These are phyloP conservation scores for Etheostoma nigrum DNA, from an alignment of 2,797 vertebrate genomes.

Conservation along the genomic window DNA sequence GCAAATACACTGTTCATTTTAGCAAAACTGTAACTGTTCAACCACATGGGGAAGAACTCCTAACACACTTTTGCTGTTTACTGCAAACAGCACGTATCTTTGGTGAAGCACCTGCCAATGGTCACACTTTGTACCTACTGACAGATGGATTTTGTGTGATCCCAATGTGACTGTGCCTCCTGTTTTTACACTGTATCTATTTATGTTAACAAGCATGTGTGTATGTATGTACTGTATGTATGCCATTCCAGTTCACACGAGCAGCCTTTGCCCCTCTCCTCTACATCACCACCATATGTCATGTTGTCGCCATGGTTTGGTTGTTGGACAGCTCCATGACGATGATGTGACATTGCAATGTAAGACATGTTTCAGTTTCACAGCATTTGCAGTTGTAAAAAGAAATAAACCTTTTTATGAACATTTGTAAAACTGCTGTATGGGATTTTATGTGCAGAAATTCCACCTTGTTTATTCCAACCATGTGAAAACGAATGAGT, in stretches of 20 bases:
- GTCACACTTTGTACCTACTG: slow-evolving; percentile 59
- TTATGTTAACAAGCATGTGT: slow-evolving; percentile 74
- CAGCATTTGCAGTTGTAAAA: slow-evolving; percentile 74
- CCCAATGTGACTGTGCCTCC: slow-evolving; percentile 78
- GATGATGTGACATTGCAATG: slow-evolving; percentile 62
- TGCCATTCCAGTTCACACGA: slow-evolving; percentile 67
- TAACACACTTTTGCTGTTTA: slow-evolving; percentile 8
- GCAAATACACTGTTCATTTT: slow-evolving; percentile 8
- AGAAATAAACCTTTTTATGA: slow-evolving; percentile 79
- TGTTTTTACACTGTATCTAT: slow-evolving; percentile 84
- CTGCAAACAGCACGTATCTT: slow-evolving; percentile 10
- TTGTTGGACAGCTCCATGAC: slow-evolving; percentile 42
- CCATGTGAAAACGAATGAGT: neutral
- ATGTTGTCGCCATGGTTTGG: slow-evolving; percentile 43
- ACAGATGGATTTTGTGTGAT: slow-evolving; percentile 68
- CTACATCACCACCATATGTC: slow-evolving; percentile 51
- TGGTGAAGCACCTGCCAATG: slow-evolving; percentile 35
- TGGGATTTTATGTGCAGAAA: neutral
- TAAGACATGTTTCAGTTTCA: slow-evolving; percentile 66
- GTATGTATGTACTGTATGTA: slow-evolving; percentile 29
- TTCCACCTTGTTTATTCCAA: too few species aligned
- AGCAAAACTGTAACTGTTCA: slow-evolving; percentile 12
- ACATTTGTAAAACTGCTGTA: slow-evolving; percentile 70
- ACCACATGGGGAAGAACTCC: neutral
- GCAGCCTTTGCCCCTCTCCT: slow-evolving; percentile 11